Evolutionary conservation across 2,888 invertebrate species (phyloP), one percentile per base, ranked within the genome.

Genomic region (Drosophila percnosoma): DNA sequence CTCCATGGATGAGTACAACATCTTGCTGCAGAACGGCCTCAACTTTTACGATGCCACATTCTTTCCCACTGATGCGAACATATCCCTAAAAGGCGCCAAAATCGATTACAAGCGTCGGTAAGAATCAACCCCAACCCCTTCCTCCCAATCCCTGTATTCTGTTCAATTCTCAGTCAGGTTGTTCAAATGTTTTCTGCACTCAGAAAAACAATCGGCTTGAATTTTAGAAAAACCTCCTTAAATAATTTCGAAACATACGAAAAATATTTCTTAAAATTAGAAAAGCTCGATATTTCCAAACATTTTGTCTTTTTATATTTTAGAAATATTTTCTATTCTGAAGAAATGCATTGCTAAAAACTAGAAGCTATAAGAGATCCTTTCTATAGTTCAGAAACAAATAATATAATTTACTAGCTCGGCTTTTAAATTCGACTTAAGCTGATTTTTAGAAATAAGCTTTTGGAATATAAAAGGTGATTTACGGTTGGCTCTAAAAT

Each of bases 41-140:
- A 97, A 97, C 93, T 97, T 97, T 94, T 97, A 97, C 91, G 97
- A 97, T 27, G 97, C 97, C 52, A 97, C 97, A 31, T 97, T 96
- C 94, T 97, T 97, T 93, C 97, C 97, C 57, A 97, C 97, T 5
- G 97, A 97, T 92, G 94, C 96, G 75, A 96, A 95, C 48, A 94
- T 95, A 75, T 95, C 96, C 36, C 94, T 95, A 68, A 95, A 95
- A 82, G 94, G 95, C 55, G 95, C 95, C 36, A 95, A 94, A 83
- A 94, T 95, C 91, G 94, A 94, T 74, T 92, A 91, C 68, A 94
- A 92, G 92, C 94, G 92, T 81, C 90, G 93, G 93, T 93, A 85
- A 68, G 75, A 33, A 6, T 6, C 33, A 33, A 29, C 82, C 40
- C 34, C 34, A 27, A 18, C 2, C 15, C 10, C 10, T 13, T 2